Conservation (phyloP, 1,140 invertebrate species). For the Trachymyrmex cornetzi region DNA sequence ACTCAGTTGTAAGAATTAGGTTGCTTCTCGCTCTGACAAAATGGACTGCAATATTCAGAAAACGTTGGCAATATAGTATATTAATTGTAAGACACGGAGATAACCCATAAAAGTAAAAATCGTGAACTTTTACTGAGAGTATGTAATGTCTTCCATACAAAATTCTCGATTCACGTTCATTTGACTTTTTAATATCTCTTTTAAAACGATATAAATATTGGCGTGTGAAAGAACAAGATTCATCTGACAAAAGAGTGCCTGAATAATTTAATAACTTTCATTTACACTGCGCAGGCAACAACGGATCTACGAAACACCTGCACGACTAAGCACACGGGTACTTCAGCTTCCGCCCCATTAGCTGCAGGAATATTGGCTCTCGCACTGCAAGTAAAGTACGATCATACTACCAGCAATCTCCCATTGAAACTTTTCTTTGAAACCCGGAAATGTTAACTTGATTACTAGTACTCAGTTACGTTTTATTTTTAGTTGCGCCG, state of each 20-base stretch:
- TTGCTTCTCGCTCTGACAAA: too few relatives aligned
- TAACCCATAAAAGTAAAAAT: too few relatives aligned
- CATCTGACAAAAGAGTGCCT: neutral
- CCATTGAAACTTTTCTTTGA: conserved; percentile 6
- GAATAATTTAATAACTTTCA: conserved; percentile 54
- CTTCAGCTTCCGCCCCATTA: conserved; percentile 94
- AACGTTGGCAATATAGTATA: too few relatives aligned
- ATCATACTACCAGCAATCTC: conserved; percentile 20
- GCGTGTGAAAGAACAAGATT: neutral
- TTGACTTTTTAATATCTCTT: neutral
- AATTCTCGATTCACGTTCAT: neutral
- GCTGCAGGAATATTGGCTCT: conserved; percentile 95
- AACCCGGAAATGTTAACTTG: conserved; percentile 38
- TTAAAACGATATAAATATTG: neutral
- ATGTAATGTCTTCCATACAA: neutral
- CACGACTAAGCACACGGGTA: conserved; percentile 93
- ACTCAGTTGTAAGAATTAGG: too few relatives aligned
- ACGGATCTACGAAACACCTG: conserved; percentile 93
- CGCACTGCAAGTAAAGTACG: conserved; percentile 94
- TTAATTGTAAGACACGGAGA: too few relatives aligned
- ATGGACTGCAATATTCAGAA: too few relatives aligned
- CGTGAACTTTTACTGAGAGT: neutral
- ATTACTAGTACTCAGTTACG: conserved; percentile 11
- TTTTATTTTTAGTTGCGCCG: neutral
- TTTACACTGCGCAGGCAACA: conserved; percentile 88